These are phyloP conservation scores for Dendrolimus houi DNA, from an alignment of 2,888 invertebrate species.

Conservation along the genomic window DNA sequence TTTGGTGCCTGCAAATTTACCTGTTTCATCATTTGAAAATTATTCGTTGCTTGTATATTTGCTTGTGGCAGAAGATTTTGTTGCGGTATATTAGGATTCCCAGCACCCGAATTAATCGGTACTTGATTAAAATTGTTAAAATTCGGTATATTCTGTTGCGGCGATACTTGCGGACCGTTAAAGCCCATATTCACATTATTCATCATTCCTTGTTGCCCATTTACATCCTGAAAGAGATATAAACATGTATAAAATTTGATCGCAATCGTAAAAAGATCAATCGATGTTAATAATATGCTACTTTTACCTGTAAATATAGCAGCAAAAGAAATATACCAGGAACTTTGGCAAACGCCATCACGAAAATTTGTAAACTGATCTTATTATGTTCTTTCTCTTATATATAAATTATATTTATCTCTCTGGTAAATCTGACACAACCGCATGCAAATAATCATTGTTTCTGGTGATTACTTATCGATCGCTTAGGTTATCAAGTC, in stretches of 20 bases:
- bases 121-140: background rate
- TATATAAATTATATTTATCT: constrained; percentile 40
- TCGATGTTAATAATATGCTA: background rate
- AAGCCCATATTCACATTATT: constrained; percentile 19
- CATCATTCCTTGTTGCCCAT: constrained; percentile 22
- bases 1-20: constrained; percentile 11
- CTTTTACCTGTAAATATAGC: constrained; percentile 27
- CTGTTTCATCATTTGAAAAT: constrained; percentile 3
- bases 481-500: constrained; percentile 25
- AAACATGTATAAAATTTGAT: constrained; percentile 3
- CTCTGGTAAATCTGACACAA: constrained; percentile 26
- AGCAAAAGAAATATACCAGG: constrained; percentile 30
- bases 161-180: constrained; percentile 13
- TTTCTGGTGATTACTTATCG: constrained; percentile 25
- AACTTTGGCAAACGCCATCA: constrained; percentile 40
- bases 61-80: constrained; percentile 1
- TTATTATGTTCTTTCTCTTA: constrained; percentile 25
- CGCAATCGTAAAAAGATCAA: constrained; percentile 1
- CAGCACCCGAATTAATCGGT: constrained; percentile 3
- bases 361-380: constrained; percentile 34
- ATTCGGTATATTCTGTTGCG: constrained; percentile 2
- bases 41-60: constrained; percentile 2
- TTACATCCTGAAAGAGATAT: constrained; percentile 20
- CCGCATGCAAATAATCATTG: constrained; percentile 26
- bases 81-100: constrained; percentile 11